These are phyloP conservation scores for Notodonta dromedarius DNA, from an alignment of 2,888 invertebrate species.

Conservation along the genomic window DNA sequence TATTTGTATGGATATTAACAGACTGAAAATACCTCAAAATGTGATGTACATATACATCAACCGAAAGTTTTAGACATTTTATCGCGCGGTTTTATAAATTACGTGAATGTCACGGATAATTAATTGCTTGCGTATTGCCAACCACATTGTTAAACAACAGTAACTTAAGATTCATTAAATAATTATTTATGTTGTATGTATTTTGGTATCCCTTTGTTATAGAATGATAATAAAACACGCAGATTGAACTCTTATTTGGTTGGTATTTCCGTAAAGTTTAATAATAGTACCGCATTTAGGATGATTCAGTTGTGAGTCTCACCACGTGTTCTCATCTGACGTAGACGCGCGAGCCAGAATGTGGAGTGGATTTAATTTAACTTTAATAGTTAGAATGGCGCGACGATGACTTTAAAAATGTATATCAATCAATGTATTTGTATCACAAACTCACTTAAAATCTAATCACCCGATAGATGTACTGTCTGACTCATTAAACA, in stretches of 20 bases:
- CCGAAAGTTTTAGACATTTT: neutral
- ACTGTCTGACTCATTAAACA: slow-evolving; percentile 23
- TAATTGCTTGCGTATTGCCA: neutral
- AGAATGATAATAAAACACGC: slow-evolving; percentile 3
- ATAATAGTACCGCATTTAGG: slow-evolving; percentile 30
- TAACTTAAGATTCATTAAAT: neutral
- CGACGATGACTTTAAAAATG: slow-evolving; percentile 19
- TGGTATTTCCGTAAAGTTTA: slow-evolving; percentile 20
- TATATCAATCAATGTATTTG: slow-evolving; percentile 25
- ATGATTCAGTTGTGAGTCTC: slow-evolving; percentile 38
- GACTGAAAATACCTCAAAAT: neutral
- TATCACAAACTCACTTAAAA: slow-evolving; percentile 20
- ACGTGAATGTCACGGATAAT: neutral
- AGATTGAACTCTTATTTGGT: slow-evolving; percentile 12
- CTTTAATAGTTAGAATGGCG: slow-evolving; percentile 27
- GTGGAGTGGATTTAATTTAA: slow-evolving; percentile 41
- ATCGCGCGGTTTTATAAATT: neutral
- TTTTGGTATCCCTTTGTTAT: neutral
- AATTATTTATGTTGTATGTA: neutral
- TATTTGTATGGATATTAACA: too few relatives aligned
- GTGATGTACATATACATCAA: neutral
- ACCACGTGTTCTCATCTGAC: slow-evolving; percentile 39
- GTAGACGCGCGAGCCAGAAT: slow-evolving; percentile 38
- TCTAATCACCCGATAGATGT: slow-evolving; percentile 21
- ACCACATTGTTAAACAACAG: neutral